phyloP scores from a whole-genome alignment of 1,140 invertebrate genomes.

The Augochlora pura region DNA sequence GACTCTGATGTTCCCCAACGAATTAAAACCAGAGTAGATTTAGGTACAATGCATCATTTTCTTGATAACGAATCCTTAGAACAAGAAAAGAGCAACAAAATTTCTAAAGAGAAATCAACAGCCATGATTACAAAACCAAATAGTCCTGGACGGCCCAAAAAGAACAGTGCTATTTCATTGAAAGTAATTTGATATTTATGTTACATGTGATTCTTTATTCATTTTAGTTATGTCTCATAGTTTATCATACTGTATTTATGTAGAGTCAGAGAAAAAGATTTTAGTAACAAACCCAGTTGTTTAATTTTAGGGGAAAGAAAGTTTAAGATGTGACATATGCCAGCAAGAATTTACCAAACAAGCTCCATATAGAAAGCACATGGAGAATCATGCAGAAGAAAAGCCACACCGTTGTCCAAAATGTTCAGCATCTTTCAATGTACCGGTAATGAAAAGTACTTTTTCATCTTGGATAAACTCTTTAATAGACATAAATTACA shows the following conservation, averaged over 20 bases:
- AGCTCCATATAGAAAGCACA: slow-evolving; percentile 81
- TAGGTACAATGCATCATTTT: neutral
- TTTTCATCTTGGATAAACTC: neutral
- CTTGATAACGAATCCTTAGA: neutral
- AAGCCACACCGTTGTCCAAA: slow-evolving; percentile 84
- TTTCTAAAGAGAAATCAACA: neutral
- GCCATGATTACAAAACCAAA: neutral
- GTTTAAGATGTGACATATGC: slow-evolving; percentile 82
- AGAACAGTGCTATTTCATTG: slow-evolving; percentile 44
- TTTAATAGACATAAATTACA: too few relatives aligned
- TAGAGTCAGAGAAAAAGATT: neutral
- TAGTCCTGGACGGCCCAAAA: slow-evolving; percentile 64
- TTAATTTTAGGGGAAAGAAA: slow-evolving; percentile 58
- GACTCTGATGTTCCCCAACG: neutral
- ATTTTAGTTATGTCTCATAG: neutral
- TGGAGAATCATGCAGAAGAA: slow-evolving; percentile 82
- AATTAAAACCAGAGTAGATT: neutral
- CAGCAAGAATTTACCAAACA: slow-evolving; percentile 81
- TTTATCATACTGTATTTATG: neutral
- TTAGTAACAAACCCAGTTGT: neutral
- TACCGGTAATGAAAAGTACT: slow-evolving; percentile 75
- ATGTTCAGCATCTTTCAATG: slow-evolving; percentile 84
- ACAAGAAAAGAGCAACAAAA: neutral
- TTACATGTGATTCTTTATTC: neutral
- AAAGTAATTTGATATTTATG: slow-evolving; percentile 38